phyloP scores from a whole-genome alignment of 2,113 vertebrate species.

The Acrocephalus arundinaceus region DNA sequence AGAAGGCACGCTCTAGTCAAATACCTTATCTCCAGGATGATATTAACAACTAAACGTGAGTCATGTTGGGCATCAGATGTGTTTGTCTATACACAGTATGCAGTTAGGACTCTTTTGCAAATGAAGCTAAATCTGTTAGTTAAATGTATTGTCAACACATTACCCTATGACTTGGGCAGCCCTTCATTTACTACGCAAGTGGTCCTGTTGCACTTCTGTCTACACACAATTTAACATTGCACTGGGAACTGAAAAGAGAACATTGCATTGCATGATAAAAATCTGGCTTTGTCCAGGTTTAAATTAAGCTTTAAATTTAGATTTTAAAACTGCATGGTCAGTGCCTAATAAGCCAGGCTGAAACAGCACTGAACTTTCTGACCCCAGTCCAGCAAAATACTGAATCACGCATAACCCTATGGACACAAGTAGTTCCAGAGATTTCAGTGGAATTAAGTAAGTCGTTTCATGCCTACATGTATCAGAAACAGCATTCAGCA shows the following conservation, averaged over 20 bases:
- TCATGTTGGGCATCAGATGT: conserved; percentile 17
- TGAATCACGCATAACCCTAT: background rate
- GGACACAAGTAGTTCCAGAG: background rate
- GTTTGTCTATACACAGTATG: background rate
- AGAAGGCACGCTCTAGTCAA: conserved; percentile 55
- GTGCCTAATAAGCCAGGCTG: background rate
- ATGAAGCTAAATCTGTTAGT: background rate
- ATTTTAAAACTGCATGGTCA: background rate
- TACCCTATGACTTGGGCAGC: background rate
- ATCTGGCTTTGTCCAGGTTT: background rate
- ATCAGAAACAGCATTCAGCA: background rate
- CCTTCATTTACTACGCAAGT: background rate
- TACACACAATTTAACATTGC: background rate
- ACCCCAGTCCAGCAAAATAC: background rate
- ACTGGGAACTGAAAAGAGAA: background rate
- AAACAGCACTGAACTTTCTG: background rate
- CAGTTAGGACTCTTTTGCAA: background rate
- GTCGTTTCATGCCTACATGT: background rate
- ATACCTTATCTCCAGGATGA: conserved; percentile 60
- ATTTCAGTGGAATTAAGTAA: background rate
- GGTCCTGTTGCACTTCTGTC: background rate
- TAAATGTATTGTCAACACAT: background rate
- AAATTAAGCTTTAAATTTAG: background rate
- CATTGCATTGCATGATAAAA: background rate
- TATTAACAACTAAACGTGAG: conserved; percentile 48